phyloP scores from a whole-genome alignment of 2,888 invertebrate genomes.

The Epinotia nisella region DNA sequence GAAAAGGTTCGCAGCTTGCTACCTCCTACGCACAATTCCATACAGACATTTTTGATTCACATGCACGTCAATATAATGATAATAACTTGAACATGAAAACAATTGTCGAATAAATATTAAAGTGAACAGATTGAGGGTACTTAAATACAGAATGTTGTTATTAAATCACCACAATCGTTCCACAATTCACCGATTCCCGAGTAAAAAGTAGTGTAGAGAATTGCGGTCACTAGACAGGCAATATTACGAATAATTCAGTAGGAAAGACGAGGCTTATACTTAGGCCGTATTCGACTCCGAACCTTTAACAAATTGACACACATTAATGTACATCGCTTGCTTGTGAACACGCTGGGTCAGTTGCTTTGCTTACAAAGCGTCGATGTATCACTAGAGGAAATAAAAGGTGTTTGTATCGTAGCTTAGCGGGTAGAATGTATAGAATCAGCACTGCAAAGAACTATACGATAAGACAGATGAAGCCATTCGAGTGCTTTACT shows the following conservation, averaged over 20 bases:
- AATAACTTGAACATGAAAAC: background rate
- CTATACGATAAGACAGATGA: conserved; percentile 42
- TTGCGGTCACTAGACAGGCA: conserved; percentile 43
- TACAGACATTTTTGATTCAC: too few species aligned
- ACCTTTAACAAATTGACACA: background rate
- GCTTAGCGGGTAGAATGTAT: conserved; percentile 1
- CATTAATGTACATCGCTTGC: conserved; percentile 21
- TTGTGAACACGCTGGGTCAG: background rate
- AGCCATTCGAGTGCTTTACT: conserved; percentile 40
- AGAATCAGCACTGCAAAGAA: conserved; percentile 36
- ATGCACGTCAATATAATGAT: background rate
- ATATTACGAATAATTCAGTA: conserved; percentile 45
- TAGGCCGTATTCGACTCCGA: background rate
- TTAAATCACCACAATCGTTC: conserved; percentile 37
- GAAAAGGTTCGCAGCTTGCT: too few species aligned
- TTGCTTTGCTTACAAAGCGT: background rate
- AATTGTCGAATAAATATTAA: background rate
- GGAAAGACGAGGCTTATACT: conserved; percentile 27
- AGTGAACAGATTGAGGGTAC: conserved; percentile 20
- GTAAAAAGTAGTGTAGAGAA: conserved; percentile 41
- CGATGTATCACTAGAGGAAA: conserved; percentile 7
- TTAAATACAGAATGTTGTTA: conserved; percentile 36
- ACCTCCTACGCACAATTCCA: too few species aligned
- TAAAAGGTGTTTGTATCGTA: background rate
- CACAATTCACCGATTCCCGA: conserved; percentile 36